Evolutionary conservation across 2,113 vertebrate species (phyloP), one percentile per base, ranked within the genome.

Genomic region (Vidua chalybeata): DNA sequence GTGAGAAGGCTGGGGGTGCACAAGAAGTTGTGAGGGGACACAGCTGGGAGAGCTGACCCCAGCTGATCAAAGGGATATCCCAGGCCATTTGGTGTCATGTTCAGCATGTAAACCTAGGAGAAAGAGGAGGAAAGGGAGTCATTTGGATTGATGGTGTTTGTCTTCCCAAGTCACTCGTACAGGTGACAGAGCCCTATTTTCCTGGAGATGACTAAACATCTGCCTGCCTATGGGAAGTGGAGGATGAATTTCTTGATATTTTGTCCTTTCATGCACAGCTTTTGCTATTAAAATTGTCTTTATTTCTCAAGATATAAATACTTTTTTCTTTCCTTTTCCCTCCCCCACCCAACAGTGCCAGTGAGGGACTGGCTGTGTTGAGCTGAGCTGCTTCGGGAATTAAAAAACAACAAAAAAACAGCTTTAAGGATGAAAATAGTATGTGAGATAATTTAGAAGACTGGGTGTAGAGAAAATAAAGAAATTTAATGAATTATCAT

Each of bases 141-240:
- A 24, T 22, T 48, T 0, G 0, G 6, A 61, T 17, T 13, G 18
- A 43, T 12, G 10, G 1, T 3, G 2, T 37, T 58, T 69, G 5
- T 72, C 52, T 49, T 78, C 15, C 33, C 33, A 66, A 24, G 22
- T 45, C 37, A 52, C 22, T 52, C 33, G 13, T 45, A 39, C 8
- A 28, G 45, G 19, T 45, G 30, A 58, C 13, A 59, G 10, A 35
- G 6, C 3, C 24, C 37, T 33, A 13, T n/a, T 64, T 48, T 81
- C 45, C 15, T 59, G 51, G 23, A 75, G 12, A 13, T 18, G 26
- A 27, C 12, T 54, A 7, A 62, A 21, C 9, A 28, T 27, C 15
- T 35, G 6, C 17, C 33, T 51, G 10, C 6, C 1, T 1, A 3
- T 62, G 28, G 28, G 15, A 76, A 55, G 11, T 14, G 14, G 5